Evolutionary conservation across 2,888 invertebrate genomes (phyloP), one percentile per base, ranked within the genome.

Genomic region (Balanococcus diminutus): DNA sequence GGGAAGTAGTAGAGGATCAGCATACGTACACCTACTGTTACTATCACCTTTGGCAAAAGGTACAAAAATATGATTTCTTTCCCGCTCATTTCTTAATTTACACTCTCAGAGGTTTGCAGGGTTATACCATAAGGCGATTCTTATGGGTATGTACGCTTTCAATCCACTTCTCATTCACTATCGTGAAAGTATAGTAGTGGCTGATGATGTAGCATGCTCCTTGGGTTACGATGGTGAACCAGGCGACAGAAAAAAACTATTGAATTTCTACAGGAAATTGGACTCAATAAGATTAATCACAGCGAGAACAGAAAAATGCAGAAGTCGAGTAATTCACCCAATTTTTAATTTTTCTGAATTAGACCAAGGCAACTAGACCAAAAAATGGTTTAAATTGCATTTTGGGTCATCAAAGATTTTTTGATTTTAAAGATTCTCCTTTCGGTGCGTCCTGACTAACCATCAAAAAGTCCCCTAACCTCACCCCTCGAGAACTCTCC

Each of bases 101-200:
- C n/a, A n/a, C n/a, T n/a, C n/a, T n/a, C n/a, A n/a, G n/a, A n/a
- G n/a, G n/a, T n/a, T 31, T 16, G 9, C 31, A 79, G 79, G 79
- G 36, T 81, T 81, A 81, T 81, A 36, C 39, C 81, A 81, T 19
- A 81, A 81, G 25, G 81, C 39, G 4, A 39, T 81, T n/a, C 8
- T 39, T 1, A 39, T 81, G 81, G 81, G 81, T 16, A 81, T 81
- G 81, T 81, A 81, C 14, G 22, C 22, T 4, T 25, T 39, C n/a
- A n/a, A 36, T n/a, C 81, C 81, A 14, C 19, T 81, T 14, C 1
- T 81, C 2, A 9, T 36, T 8, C 32, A 32, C 19, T 19, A 16
- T 9, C 3, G n/a, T 4, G 42, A 81, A 8, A n/a, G 3, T 22
- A 9, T 39, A 1, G 16, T 16, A 5, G 19, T 11, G 19, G 81